These are phyloP conservation scores for Muscina levida DNA, from an alignment of 2,888 invertebrate species.

Conservation along the genomic window DNA sequence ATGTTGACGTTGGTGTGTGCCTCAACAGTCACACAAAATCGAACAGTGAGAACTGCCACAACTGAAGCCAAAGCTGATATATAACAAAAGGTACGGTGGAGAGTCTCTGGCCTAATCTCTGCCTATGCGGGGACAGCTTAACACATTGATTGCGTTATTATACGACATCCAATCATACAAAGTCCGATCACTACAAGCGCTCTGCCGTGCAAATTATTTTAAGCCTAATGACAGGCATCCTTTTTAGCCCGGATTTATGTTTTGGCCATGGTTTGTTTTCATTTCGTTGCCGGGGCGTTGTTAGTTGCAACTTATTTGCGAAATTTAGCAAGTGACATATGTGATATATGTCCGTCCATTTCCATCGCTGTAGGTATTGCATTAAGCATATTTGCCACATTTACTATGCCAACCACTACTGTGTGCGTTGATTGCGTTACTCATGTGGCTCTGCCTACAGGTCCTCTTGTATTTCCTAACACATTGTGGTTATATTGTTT, in stretches of 20 bases:
- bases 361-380: neutral
- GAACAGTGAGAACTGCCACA: conserved; percentile 9
- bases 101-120: conserved; percentile 52
- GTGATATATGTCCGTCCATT: conserved; percentile 44
- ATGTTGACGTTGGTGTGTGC: conserved; percentile 16
- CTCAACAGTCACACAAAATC: neutral
- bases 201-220: conserved; percentile 49
- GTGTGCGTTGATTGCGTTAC: neutral
- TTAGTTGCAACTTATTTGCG: conserved; percentile 40
- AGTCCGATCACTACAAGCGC: neutral
- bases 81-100: conserved; percentile 47
- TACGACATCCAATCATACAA: conserved; percentile 1
- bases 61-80: conserved; percentile 21
- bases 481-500: conserved; percentile 39
- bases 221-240: conserved; percentile 64
- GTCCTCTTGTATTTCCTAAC: neutral
- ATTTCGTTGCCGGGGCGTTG: neutral
- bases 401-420: neutral
- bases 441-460: neutral
- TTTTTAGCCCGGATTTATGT: conserved; percentile 44
- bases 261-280: neutral
- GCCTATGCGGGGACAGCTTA: conserved; percentile 16
- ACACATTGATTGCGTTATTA: conserved; percentile 1
- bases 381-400: too few species aligned
- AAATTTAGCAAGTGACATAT: conserved; percentile 47